phyloP scores from a whole-genome alignment of 2,113 vertebrate species.

The Microcebus murinus region DNA sequence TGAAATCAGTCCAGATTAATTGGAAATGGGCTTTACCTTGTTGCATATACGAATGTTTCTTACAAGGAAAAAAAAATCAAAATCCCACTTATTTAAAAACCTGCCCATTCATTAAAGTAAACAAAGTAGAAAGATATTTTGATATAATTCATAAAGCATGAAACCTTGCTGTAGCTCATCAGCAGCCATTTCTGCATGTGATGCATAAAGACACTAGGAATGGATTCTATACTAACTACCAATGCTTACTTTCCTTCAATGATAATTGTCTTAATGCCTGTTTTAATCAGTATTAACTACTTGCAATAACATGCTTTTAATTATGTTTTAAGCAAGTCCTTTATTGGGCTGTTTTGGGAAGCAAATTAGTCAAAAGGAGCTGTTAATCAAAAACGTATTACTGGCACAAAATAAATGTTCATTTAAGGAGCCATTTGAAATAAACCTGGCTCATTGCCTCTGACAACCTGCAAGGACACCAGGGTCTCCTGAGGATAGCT shows the following conservation, averaged over 20 bases:
- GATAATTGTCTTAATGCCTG: constrained; percentile 93
- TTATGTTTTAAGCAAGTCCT: constrained; percentile 94
- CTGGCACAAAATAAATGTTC: constrained; percentile 94
- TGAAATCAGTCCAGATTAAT: background rate
- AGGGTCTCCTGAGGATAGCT: constrained; percentile 87
- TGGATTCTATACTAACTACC: constrained; percentile 83
- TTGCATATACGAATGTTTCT: background rate
- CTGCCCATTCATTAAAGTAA: constrained; percentile 5
- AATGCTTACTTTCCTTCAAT: constrained; percentile 90
- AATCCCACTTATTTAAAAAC: background rate
- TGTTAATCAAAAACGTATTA: constrained; percentile 93
- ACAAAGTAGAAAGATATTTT: constrained; percentile 52
- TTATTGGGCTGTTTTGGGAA: constrained; percentile 91
- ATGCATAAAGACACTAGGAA: constrained; percentile 80
- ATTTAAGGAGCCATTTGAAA: constrained; percentile 93
- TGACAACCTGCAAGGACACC: constrained; percentile 92
- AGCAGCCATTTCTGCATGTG: constrained; percentile 66
- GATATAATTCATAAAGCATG: background rate
- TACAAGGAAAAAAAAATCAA: background rate
- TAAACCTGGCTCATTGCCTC: constrained; percentile 93
- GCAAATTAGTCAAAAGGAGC: constrained; percentile 93
- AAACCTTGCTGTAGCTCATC: constrained; percentile 56
- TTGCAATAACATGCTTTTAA: constrained; percentile 97
- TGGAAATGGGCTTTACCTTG: background rate
- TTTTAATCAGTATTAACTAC: constrained; percentile 97